Conservation (phyloP, 2,797 vertebrate genomes). For the Eupleurogrammus muticus region DNA sequence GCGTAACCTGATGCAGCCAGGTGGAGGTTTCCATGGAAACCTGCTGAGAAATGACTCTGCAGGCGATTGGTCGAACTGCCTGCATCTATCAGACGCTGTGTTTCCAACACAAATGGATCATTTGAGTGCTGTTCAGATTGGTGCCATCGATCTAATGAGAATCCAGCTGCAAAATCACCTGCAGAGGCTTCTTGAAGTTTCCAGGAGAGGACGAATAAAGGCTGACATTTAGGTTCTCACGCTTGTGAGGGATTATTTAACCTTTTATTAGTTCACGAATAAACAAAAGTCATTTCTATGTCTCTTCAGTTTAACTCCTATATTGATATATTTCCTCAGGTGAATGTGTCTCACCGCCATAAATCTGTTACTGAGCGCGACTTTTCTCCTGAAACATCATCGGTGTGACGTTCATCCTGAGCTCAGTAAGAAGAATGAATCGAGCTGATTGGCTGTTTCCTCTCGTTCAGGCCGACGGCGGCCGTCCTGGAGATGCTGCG, state of each 20-base stretch:
- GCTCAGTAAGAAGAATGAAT: background rate
- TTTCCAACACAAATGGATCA: no score
- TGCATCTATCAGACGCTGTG: no score
- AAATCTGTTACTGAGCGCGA: background rate
- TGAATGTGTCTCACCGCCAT: background rate
- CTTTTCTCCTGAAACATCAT: background rate
- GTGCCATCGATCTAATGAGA: no score
- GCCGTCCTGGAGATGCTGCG: conserved; percentile 84
- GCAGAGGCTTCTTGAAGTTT: background rate
- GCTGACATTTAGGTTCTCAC: background rate
- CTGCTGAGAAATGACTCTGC: no score
- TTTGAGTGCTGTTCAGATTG: no score
- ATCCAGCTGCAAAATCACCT: no score
- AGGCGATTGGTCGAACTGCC: no score
- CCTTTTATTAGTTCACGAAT: background rate
- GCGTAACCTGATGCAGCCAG: no score
- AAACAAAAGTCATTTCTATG: background rate
- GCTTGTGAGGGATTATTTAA: background rate
- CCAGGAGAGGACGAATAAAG: background rate
- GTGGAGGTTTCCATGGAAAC: no score
- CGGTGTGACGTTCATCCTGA: background rate
- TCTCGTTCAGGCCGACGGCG: conserved; percentile 77
- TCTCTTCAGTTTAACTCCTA: background rate
- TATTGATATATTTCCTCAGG: background rate
- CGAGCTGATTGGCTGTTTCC: conserved; percentile 6